These are phyloP conservation scores for Fragum fragum DNA, from an alignment of 2,888 invertebrate genomes.

Conservation along the genomic window DNA sequence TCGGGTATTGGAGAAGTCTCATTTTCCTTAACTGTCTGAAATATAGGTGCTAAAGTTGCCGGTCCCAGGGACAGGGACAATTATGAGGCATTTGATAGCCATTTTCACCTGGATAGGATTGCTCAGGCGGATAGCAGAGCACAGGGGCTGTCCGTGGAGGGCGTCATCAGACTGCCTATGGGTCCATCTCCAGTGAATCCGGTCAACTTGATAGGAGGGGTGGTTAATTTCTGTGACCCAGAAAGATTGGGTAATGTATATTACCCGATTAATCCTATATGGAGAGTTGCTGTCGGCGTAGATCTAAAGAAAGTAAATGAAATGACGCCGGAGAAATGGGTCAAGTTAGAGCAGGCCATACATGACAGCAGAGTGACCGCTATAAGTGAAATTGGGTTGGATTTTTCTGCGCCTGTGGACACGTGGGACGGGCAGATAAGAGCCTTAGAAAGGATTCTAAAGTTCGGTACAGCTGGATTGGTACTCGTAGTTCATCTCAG, in stretches of 20 bases:
- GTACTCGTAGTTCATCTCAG: not conserved
- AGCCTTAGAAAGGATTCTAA: not conserved
- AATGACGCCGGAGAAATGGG: not conserved
- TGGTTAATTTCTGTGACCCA: not conserved
- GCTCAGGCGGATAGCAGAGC: not conserved
- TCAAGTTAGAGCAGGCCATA: not conserved
- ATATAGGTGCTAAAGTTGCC: too few relatives aligned
- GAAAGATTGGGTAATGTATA: not conserved
- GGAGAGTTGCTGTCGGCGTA: slow-evolving; percentile 2
- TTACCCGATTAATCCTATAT: too few relatives aligned
- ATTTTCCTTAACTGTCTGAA: too few relatives aligned
- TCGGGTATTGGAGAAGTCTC: too few relatives aligned
- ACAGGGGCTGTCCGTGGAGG: not conserved
- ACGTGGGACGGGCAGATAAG: not conserved
- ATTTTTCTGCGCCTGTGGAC: not conserved
- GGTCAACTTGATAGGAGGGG: too few relatives aligned
- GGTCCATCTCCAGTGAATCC: too few relatives aligned
- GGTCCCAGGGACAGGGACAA: too few relatives aligned
- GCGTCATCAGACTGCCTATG: not conserved
- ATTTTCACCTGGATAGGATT: not conserved
- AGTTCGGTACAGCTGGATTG: not conserved
- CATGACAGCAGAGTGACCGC: not conserved
- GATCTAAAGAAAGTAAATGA: too few relatives aligned
- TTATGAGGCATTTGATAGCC: not conserved
- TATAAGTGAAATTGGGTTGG: not conserved